These are phyloP conservation scores for Agonopterix arenella DNA, from an alignment of 2,888 invertebrate genomes.

Conservation along the genomic window DNA sequence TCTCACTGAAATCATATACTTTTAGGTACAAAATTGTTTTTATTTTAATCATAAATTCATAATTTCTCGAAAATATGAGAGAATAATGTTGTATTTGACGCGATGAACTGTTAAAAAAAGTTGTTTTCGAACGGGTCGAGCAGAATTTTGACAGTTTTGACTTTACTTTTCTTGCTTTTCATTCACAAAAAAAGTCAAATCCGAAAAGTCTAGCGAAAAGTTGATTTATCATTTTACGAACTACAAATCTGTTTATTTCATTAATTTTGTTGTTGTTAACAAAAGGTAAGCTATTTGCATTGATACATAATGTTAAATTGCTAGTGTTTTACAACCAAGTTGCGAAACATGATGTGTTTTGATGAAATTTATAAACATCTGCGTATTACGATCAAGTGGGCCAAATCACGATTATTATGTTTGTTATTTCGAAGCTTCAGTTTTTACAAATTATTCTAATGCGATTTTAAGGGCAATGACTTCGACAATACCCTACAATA, in stretches of 20 bases:
- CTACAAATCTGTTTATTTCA: slow-evolving; percentile 16
- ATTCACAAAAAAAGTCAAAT: slow-evolving; percentile 25
- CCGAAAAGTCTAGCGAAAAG: slow-evolving; percentile 52
- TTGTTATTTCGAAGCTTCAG: slow-evolving; percentile 16
- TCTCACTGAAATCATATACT: too few relatives aligned
- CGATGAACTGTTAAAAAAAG: too few relatives aligned
- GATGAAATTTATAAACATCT: slow-evolving; percentile 26
- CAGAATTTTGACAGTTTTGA: neutral
- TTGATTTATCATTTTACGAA: slow-evolving; percentile 50
- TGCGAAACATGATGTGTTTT: neutral
- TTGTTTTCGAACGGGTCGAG: neutral
- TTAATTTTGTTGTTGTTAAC: neutral
- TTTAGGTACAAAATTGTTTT: too few relatives aligned
- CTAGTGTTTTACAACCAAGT: neutral
- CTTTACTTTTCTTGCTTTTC: neutral
- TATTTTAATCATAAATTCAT: too few relatives aligned
- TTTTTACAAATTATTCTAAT: too few relatives aligned
- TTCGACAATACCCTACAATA: too few relatives aligned
- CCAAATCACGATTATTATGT: slow-evolving; percentile 27
- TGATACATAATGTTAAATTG: neutral
- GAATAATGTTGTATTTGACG: too few relatives aligned
- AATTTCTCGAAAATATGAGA: too few relatives aligned
- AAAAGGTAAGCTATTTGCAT: slow-evolving; percentile 25
- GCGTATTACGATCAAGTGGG: slow-evolving; percentile 35
- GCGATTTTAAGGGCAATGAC: too few relatives aligned